Evolutionary conservation across 2,113 vertebrate species (phyloP).

Genomic region (Hippocampus zosterae): DNA sequence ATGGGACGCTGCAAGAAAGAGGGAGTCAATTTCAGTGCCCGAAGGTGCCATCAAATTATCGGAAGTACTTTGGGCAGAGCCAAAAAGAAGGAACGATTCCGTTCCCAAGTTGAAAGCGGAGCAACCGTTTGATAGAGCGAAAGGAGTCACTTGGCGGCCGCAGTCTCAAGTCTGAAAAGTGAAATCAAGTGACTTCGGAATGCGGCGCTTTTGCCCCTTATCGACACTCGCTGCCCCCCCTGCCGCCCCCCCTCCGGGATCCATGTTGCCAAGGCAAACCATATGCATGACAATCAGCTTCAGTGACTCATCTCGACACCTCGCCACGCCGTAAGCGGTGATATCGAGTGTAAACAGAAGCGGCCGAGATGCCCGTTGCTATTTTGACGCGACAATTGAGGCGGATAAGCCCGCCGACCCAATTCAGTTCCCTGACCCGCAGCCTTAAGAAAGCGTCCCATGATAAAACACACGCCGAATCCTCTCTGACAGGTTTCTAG

Average conservation of each 20-base stretch:
- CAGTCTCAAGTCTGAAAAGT: background rate
- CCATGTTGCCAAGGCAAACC: constrained; percentile 51
- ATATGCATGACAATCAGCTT: constrained; percentile 46
- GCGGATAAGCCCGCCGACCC: constrained; percentile 35
- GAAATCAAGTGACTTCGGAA: background rate
- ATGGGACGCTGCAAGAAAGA: background rate
- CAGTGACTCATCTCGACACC: constrained; percentile 47
- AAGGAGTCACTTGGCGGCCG: constrained; percentile 10
- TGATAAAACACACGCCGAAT: constrained; percentile 46
- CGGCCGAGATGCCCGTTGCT: constrained; percentile 3
- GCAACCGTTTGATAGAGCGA: no score
- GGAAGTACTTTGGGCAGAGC: background rate
- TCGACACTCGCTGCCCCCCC: constrained; percentile 36
- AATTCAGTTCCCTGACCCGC: constrained; percentile 41
- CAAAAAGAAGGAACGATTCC: background rate
- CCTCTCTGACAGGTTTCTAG: constrained; percentile 44
- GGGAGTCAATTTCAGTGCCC: background rate
- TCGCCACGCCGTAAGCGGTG: constrained; percentile 6
- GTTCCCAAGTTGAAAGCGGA: background rate
- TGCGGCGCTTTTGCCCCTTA: constrained; percentile 24
- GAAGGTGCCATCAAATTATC: background rate
- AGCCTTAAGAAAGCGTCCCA: constrained; percentile 31
- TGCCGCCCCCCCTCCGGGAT: constrained; percentile 38
- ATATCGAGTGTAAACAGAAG: constrained; percentile 4
- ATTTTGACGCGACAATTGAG: constrained; percentile 8